Percentiles rank a stretch among this genome's conserved stretches.
These are phyloP conservation scores for Penaeus monodon DNA, from an alignment of 2,888 invertebrate genomes.

Conservation along the genomic window DNA sequence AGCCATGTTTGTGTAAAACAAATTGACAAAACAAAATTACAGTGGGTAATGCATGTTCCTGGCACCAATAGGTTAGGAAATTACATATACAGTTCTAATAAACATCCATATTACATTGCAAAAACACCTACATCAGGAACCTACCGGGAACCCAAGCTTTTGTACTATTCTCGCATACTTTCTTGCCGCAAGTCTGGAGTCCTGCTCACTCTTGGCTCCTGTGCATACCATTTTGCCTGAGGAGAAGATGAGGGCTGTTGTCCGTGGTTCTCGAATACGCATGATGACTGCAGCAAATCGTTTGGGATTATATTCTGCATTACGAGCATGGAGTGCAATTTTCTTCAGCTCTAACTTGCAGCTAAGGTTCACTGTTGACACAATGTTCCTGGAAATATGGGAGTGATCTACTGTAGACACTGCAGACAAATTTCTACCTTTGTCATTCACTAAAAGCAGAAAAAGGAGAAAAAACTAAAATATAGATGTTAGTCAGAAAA, in stretches of 20 bases:
- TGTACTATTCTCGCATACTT: conserved; percentile 87
- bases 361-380: conserved; percentile 95
- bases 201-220: conserved; percentile 86
- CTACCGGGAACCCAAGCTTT: conserved; percentile 81
- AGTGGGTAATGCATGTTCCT: too few relatives aligned
- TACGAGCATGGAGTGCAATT: conserved; percentile 96
- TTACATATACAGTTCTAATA: too few relatives aligned
- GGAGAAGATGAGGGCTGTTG: conserved; percentile 81
- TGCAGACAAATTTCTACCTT: too few relatives aligned
- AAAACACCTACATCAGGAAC: conserved; percentile 66
- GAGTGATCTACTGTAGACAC: too few relatives aligned
- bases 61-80: too few relatives aligned
- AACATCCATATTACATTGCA: too few relatives aligned
- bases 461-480: too few relatives aligned
- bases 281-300: conserved; percentile 99
- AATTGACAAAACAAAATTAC: too few relatives aligned
- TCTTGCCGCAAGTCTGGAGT: conserved; percentile 82
- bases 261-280: conserved; percentile 85
- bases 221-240: conserved; percentile 86
- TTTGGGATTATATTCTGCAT: conserved; percentile 99
- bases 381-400: conserved; percentile 85
- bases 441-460: too few relatives aligned
- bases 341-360: conserved; percentile 96
- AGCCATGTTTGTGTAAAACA: too few relatives aligned
- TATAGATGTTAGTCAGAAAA: too few relatives aligned